Evolutionary conservation across 92 coral and sea anemone species (phyloP), one percentile per base, ranked within the genome.

Genomic region (Phenganax stokvisi): DNA sequence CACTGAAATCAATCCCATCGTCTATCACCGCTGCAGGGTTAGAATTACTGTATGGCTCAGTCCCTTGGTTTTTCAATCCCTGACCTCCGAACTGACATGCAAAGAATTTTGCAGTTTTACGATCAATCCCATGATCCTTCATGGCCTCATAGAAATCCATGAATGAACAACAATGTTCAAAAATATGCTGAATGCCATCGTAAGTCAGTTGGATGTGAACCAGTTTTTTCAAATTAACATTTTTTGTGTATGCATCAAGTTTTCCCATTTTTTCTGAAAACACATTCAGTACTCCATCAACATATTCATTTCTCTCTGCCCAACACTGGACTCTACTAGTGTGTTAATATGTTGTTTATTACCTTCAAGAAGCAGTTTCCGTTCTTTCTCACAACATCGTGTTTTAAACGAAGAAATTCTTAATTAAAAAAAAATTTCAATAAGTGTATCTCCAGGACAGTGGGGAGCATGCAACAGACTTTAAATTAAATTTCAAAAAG

Each of bases 111-210:
- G 97, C 89, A 10, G 90, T 89, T 84, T 88, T 92, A 25, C 98
- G 87, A 59, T 94, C 97, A 16, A 94, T 87, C 20, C 98, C 97
- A 67, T 82, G 82, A 66, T 86, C 87, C 80, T 94, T 92, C 85
- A 94, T 63, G 30, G 54, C 53, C 65, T 88, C 91, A 80, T 84
- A 94, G 57, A 94, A 94, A 20, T 94, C 98, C 91, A 92, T 75
- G 79, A 82, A 94, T n/a, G 98, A 94, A 61, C 87, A 89, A 51
- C 94, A 90, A n/a, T 87, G 87, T 80, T 94, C 97, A 66, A 94
- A 94, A 77, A 92, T 88, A 51, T 79, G 83, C 60, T 85, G 85
- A 20, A 94, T 77, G 57, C 83, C 59, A 64, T 94, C 96, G 68
- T 92, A 94, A 6, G 97, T 92, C 56, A 94, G 51, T 20, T 97